phyloP scores from a whole-genome alignment of 1,140 invertebrate species.

The Mamestra configurata region DNA sequence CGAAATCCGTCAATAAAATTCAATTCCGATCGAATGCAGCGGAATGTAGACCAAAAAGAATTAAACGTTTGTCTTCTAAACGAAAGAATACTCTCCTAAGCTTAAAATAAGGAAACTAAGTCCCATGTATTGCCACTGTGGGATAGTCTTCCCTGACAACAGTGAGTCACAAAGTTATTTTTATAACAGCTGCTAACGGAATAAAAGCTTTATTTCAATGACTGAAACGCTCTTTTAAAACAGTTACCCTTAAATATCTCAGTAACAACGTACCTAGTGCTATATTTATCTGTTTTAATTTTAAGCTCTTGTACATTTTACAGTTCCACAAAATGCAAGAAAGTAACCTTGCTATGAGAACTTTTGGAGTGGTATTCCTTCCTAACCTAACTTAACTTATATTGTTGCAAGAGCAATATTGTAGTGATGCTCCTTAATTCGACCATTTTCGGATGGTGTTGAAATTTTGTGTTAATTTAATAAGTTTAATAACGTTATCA shows the following conservation, averaged over 20 bases:
- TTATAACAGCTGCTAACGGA: not conserved
- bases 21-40: not conserved
- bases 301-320: conserved; percentile 1
- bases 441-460: not conserved
- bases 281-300: conserved; percentile 11
- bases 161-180: not conserved
- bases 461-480: not conserved
- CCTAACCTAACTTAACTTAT: too few species aligned
- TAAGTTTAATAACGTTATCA: too few species aligned
- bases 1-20: not conserved
- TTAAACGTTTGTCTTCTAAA: not conserved
- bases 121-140: not conserved
- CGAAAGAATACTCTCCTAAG: not conserved
- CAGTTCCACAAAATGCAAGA: not conserved
- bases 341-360: not conserved
- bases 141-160: not conserved
- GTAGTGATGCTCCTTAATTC: not conserved
- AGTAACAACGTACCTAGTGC: conserved; percentile 14
- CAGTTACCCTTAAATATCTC: not conserved
- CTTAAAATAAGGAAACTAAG: not conserved
- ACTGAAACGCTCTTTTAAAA: not conserved
- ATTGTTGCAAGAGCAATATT: too few species aligned
- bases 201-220: conserved; percentile 1
- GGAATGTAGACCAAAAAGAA: not conserved
- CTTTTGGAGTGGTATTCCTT: not conserved